These are phyloP conservation scores for pig (Sus scrofa) DNA, from an alignment of 2,113 vertebrate species.

Conservation along the genomic window DNA sequence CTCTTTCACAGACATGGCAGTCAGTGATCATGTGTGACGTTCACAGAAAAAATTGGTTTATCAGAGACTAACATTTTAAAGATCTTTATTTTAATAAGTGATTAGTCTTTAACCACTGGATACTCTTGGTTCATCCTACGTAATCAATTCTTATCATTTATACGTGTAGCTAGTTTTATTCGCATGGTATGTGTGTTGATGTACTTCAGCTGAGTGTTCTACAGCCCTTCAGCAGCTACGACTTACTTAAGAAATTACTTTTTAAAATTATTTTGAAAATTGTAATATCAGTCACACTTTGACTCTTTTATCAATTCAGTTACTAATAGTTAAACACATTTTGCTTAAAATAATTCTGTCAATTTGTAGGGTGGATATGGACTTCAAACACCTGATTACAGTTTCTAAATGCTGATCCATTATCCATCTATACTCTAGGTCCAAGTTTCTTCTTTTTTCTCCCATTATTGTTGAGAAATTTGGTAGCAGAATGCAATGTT, in stretches of 20 bases:
- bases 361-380: background rate
- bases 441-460: background rate
- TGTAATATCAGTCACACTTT: background rate
- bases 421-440: background rate
- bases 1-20: background rate
- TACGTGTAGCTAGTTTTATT: background rate
- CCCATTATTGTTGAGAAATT: background rate
- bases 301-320: background rate
- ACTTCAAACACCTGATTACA: background rate
- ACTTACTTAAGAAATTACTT: background rate
- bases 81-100: background rate
- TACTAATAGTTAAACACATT: background rate
- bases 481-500: background rate
- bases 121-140: background rate
- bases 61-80: background rate
- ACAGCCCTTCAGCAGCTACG: background rate
- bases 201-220: background rate
- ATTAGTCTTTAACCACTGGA: background rate
- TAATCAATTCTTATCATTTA: background rate
- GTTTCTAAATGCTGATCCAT: background rate
- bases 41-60: background rate
- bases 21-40: background rate
- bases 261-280: slow-evolving; percentile 30
- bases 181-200: background rate
- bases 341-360: background rate